Evolutionary conservation across 2,797 vertebrate species (phyloP).

Genomic region (Acanthornis magna): DNA sequence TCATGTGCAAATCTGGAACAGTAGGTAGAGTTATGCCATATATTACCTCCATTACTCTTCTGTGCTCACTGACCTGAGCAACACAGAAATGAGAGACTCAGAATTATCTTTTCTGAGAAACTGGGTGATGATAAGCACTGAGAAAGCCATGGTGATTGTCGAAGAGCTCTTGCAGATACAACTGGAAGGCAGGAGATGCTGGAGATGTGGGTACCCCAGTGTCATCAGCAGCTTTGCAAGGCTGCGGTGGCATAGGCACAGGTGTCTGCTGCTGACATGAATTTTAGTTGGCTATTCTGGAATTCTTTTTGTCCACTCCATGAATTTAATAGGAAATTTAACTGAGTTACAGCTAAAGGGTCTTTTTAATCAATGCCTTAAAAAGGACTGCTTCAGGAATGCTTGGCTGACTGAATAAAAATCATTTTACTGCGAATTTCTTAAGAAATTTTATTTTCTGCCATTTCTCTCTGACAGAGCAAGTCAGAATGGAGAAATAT

Average conservation of each 20-base stretch:
- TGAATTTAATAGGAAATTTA: background rate
- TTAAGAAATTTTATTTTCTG: background rate
- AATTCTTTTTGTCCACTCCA: background rate
- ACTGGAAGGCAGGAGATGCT: background rate
- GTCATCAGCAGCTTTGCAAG: background rate
- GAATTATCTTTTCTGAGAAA: background rate
- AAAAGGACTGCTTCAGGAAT: background rate
- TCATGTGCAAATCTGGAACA: background rate
- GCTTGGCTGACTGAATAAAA: background rate
- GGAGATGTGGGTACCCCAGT: accelerated
- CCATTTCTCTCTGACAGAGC: background rate
- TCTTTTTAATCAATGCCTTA: background rate
- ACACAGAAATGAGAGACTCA: background rate
- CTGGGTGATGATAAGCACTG: background rate
- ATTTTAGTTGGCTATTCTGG: background rate
- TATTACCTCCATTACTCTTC: background rate
- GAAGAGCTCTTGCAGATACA: background rate
- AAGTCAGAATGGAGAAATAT: background rate
- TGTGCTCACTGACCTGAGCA: background rate
- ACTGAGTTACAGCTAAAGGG: too few relatives aligned
- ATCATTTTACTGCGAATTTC: background rate
- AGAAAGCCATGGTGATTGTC: background rate
- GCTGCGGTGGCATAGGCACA: background rate
- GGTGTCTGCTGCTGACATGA: background rate
- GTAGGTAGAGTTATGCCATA: accelerated